These are phyloP conservation scores for Tachystola acroxantha DNA, from an alignment of 2,888 invertebrate species.

Conservation along the genomic window DNA sequence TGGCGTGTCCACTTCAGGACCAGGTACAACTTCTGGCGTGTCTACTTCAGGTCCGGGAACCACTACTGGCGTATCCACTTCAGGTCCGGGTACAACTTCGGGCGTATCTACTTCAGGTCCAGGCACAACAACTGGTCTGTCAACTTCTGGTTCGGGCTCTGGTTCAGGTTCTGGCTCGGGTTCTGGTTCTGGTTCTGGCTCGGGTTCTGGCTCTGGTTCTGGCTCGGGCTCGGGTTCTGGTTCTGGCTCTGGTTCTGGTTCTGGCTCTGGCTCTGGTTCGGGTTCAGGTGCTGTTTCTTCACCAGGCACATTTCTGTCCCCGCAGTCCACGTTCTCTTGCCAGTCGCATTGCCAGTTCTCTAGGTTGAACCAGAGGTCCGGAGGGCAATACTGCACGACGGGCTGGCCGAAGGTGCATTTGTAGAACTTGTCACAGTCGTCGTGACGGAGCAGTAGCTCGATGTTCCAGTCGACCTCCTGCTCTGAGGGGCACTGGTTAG, in stretches of 20 bases:
- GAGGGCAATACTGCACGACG: constrained; percentile 76
- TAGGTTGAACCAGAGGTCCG: constrained; percentile 76
- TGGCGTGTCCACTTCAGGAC: too few species aligned
- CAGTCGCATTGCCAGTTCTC: constrained; percentile 79
- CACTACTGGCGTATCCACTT: too few species aligned
- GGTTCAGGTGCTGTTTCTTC: too few species aligned
- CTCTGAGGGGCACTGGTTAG: constrained; percentile 2
- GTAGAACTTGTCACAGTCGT: constrained; percentile 80
- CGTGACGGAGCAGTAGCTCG: constrained; percentile 32
- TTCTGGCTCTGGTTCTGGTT: too few species aligned
- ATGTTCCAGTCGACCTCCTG: constrained; percentile 1
- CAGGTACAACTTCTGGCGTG: too few species aligned
- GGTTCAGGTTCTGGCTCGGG: constrained; percentile 5
- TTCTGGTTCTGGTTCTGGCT: constrained; percentile 5
- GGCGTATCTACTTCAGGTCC: too few species aligned
- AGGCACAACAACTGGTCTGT: too few species aligned
- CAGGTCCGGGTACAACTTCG: too few species aligned
- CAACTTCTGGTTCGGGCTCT: too few species aligned
- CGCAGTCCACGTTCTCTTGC: constrained; percentile 79
- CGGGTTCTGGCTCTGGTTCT: constrained; percentile 7
- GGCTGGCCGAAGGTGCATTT: constrained; percentile 82
- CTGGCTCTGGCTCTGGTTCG: too few species aligned
- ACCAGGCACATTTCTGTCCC: constrained; percentile 45
- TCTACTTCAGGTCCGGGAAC: too few species aligned
- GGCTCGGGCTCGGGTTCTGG: constrained; percentile 5